Conservation (phyloP, 1,140 invertebrate genomes). For the Cheumatopsyche charites region DNA sequence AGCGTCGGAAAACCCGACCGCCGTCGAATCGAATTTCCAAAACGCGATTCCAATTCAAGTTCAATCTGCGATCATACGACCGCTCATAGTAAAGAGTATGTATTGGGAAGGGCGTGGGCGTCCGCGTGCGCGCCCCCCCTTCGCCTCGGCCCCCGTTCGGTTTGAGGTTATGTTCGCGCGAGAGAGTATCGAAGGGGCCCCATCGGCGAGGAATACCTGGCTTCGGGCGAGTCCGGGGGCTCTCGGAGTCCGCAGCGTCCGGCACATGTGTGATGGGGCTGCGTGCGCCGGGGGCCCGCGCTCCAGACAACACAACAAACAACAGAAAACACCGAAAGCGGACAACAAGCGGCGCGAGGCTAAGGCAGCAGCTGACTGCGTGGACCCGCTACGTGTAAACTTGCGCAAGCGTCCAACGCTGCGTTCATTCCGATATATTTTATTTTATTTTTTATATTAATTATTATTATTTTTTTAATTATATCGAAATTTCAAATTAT, state of each 20-base stretch:
- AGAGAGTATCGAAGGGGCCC: too few species aligned
- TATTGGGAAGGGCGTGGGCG: not conserved
- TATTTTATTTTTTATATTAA: too few species aligned
- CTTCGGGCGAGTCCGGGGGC: slow-evolving; percentile 49
- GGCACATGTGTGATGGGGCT: slow-evolving; percentile 41
- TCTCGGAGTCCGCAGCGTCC: slow-evolving; percentile 48
- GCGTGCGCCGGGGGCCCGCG: slow-evolving; percentile 50
- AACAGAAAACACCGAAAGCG: slow-evolving; percentile 64
- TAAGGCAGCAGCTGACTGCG: slow-evolving; percentile 63
- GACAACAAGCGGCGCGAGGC: slow-evolving; percentile 62
- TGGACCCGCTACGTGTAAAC: slow-evolving; percentile 53
- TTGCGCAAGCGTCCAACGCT: slow-evolving; percentile 51
- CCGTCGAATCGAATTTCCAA: too few species aligned
- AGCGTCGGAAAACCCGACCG: too few species aligned
- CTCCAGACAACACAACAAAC: slow-evolving; percentile 64
- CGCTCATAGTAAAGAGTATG: too few species aligned
- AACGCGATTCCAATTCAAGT: too few species aligned
- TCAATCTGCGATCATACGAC: too few species aligned
- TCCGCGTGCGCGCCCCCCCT: too few species aligned
- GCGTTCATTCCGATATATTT: not conserved
- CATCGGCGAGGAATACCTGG: too few species aligned
- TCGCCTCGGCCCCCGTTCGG: not conserved
- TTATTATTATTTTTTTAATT: too few species aligned
- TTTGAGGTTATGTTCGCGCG: slow-evolving; percentile 23
- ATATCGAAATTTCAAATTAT: too few species aligned